Evolutionary conservation across 1,140 invertebrate species (phyloP).

Genomic region (Microplitis mediator): DNA sequence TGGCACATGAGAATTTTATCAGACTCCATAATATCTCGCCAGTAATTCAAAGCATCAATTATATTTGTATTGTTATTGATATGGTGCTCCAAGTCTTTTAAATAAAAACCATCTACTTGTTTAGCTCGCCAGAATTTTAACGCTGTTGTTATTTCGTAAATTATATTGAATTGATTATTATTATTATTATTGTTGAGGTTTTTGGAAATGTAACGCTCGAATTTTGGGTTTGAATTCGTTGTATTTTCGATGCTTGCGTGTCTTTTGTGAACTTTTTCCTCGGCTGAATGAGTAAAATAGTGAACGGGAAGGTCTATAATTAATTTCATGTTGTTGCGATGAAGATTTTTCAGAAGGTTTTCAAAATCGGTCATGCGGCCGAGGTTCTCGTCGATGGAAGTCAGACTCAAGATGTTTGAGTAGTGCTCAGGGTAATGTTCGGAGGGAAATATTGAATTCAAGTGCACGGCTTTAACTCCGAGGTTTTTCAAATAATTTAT

Average conservation of each 20-base stretch:
- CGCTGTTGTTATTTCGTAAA: conserved; percentile 61
- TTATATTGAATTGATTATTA: conserved; percentile 24
- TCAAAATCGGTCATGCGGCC: conserved; percentile 72
- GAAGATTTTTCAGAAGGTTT: conserved; percentile 66
- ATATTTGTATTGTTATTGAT: conserved; percentile 56
- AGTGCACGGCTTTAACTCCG: conserved; percentile 70
- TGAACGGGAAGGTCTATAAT: conserved; percentile 77
- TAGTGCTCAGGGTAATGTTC: conserved; percentile 74
- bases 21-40: conserved; percentile 69
- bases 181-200: conserved; percentile 25
- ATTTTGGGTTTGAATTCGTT: background rate
- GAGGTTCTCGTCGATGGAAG: conserved; percentile 67
- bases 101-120: conserved; percentile 80
- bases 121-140: conserved; percentile 70
- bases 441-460: conserved; percentile 78
- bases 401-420: conserved; percentile 68
- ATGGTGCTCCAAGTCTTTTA: conserved; percentile 69
- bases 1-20: conserved; percentile 72
- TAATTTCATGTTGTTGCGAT: conserved; percentile 72
- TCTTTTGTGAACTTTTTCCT: background rate
- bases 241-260: background rate
- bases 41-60: conserved; percentile 64
- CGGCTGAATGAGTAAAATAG: conserved; percentile 56
- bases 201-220: background rate
- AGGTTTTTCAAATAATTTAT: conserved; percentile 72